Base-by-base conservation (phyloP, 2,888 invertebrate genomes). In the Eueremaeus valkanovi region DNA sequence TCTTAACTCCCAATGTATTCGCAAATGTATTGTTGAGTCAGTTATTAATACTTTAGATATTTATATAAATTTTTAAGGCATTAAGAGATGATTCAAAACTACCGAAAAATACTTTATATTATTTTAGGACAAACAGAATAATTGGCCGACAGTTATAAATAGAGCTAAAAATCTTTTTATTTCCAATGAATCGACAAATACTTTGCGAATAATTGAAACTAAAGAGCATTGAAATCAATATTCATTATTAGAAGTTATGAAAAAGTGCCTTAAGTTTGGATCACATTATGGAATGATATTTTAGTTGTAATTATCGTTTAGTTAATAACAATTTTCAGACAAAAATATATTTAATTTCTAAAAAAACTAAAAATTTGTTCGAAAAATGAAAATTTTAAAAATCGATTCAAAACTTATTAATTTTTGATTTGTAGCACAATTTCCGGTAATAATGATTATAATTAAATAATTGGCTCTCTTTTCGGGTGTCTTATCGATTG, bases 251-350 rank as follows among this genome's bases (percentile, higher is more conserved):
- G 18, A 51, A 18, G 18, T n/a, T 18, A n/a, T n/a, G n/a, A n/a
- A n/a, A n/a, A n/a, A 51, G 51, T 51, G 51, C 51, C 51, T 11
- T 21, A 6, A 51, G 5, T 51, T 51, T 51, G 18, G 21, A 51
- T 51, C 51, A 51, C 51, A 51, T 51, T 11, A n/a, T 51, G 51
- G 51, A 51, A 51, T 51, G 51, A 51, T 51, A 51, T 51, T 21
- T 51, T 18, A 51, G 6, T 51, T 51, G 51, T 51, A n/a, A n/a
- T 51, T 51, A 51, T 51, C 6, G 5, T 18, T 18, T 18, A 21
- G 18, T 6, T 11, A 51, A 51, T n/a, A n/a, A 51, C 21, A 11
- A 11, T n/a, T 51, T 21, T 51, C 18, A 6, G 18, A n/a, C 6
- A 51, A 51, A n/a, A 18, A n/a, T 11, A 51, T 11, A 6, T n/a